phyloP scores from a whole-genome alignment of 2,797 vertebrate genomes.

The Gephyroberyx darwinii region DNA sequence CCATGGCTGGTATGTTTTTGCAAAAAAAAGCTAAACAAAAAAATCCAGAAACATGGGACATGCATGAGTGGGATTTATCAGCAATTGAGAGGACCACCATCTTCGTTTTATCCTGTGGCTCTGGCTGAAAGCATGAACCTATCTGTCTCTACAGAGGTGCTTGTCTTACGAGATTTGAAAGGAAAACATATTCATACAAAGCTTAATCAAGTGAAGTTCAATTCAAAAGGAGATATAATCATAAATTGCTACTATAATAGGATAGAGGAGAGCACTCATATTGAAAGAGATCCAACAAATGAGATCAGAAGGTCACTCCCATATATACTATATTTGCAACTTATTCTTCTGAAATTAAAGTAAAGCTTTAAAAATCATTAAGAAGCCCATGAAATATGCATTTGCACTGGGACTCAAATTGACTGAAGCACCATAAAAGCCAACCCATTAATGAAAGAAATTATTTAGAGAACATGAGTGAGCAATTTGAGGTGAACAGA shows the following conservation, averaged over 20 bases:
- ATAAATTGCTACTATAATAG: neutral
- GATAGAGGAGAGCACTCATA: neutral
- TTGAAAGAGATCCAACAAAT: conserved; percentile 16
- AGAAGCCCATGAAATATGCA: neutral
- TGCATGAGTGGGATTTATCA: neutral
- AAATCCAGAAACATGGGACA: neutral
- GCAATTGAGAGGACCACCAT: neutral
- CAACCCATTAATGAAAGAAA: too few relatives aligned
- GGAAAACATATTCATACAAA: neutral
- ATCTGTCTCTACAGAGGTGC: neutral
- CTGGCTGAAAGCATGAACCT: neutral
- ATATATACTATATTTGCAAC: neutral
- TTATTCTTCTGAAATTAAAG: neutral
- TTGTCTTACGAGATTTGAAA: neutral
- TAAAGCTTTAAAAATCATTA: conserved; percentile 1
- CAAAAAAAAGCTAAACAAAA: neutral
- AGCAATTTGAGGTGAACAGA: neutral
- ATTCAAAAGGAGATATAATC: neutral
- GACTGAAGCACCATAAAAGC: neutral
- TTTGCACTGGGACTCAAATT: neutral
- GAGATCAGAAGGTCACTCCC: conserved; percentile 1
- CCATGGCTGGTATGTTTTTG: neutral
- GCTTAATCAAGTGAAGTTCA: neutral
- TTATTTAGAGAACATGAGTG: neutral
- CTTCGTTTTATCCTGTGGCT: neutral